Evolutionary conservation across 2,113 vertebrate genomes (phyloP), one percentile per base, ranked within the genome.

Genomic region (Falco punctatus): DNA sequence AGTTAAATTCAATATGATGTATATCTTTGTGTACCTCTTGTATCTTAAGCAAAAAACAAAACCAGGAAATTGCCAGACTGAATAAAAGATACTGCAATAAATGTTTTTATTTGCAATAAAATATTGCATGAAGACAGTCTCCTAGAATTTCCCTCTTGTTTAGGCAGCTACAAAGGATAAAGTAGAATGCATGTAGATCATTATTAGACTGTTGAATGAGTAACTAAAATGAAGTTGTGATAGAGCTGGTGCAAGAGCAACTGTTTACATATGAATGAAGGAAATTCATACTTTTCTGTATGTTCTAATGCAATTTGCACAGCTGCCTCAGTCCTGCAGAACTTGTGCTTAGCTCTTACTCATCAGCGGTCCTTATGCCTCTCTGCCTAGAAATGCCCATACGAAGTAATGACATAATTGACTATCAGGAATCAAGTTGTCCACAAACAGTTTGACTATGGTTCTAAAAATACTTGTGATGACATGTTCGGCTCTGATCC

Each of bases 101-200:
- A 58, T 38, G 3, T 17, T 55, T 77, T 94, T 32, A 13, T 54
- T 62, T 32, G 21, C 9, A 23, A 75, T 88, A 66, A 52, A 61
- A 4, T 7, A 24, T 4, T 13, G 23, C 3, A 5, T 1, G 8
- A 67, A 58, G 9, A 10, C 44, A 23, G 11, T 10, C n/a, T 77
- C 77, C 28, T 51, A 55, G 86, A 82, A 91, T 66, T 88, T 91
- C 58, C 48, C 38, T 54, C 88, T 93, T 67, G 71, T 21, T 87
- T 28, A 38, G 84, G 65, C 75, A 94, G 38, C 55, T 52, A 11
- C 8, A 44, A 52, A 11, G 44, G 65, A 44, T 15, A 59, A 16
- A 89, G n/a, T 78, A 57, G 38, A 51, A 55, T 5, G 79, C 40
- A n/a, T 65, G 38, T 4, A 16, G 21, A 57, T 69, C 51, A 28